A percentile compares a stretch with the other conserved stretches of the same genome.
Evolutionary conservation across 2,888 invertebrate species (phyloP).

Genomic region (Drosophila lutescens): DNA sequence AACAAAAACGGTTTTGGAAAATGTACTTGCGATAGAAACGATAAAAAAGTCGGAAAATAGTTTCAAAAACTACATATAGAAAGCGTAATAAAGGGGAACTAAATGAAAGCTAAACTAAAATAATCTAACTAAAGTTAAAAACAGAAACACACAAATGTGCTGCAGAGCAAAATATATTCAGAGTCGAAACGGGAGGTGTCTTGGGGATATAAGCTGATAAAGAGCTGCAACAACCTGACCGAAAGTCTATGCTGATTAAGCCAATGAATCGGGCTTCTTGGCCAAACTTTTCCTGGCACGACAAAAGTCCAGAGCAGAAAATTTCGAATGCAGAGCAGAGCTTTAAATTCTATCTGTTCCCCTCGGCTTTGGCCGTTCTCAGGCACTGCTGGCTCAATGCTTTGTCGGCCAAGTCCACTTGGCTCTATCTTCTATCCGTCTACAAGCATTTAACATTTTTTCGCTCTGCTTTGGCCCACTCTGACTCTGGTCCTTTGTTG

Average conservation of each 20-base stretch:
- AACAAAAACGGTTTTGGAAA: conserved; percentile 81
- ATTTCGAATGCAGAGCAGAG: conserved; percentile 15
- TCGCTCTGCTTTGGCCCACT: conserved; percentile 7
- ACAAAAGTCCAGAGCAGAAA: neutral
- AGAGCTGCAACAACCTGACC: conserved; percentile 21
- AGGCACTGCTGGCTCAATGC: conserved; percentile 16
- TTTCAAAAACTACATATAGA: conserved; percentile 69
- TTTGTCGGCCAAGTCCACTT: conserved; percentile 32
- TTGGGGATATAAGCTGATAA: conserved; percentile 11
- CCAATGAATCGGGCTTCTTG: conserved; percentile 32
- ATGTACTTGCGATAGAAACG: conserved; percentile 79
- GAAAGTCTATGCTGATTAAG: conserved; percentile 10
- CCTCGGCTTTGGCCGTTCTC: conserved; percentile 4
- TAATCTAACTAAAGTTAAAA: conserved; percentile 42
- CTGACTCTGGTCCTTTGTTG: conserved; percentile 15
- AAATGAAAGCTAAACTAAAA: conserved; percentile 56
- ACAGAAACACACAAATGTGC: conserved; percentile 30
- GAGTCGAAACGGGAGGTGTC: conserved; percentile 7
- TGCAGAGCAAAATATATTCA: conserved; percentile 16
- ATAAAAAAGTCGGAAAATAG: conserved; percentile 66
- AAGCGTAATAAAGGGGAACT: conserved; percentile 30
- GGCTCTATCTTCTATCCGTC: conserved; percentile 10
- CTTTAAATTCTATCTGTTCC: neutral
- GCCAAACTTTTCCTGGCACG: conserved; percentile 3
- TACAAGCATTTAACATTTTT: conserved; percentile 14